Evolutionary conservation across 2,797 vertebrate species (phyloP), one percentile per base, ranked within the genome.

Genomic region (Hydrocynus forskahlii): DNA sequence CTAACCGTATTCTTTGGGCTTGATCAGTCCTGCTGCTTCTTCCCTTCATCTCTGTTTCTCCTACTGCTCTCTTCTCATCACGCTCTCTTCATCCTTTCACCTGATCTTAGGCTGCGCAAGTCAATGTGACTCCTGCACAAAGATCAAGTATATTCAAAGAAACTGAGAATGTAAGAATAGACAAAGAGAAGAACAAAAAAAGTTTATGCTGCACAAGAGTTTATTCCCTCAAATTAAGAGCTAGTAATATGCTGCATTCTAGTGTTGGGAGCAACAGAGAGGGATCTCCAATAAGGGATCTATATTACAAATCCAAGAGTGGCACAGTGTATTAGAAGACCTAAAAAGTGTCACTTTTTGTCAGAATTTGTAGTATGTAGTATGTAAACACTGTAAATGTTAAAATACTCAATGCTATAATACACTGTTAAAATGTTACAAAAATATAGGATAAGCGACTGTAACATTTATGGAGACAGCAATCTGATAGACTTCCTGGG

Each of bases 151-250:
- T 72, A 63, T 55, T n/a, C 6, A 76, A 71, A 57, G 66, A 1
- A 35, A 73, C 60, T 52, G 1, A 62, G 55, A 80, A 72, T 13
- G 10, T 13, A 16, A 21, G n/a, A 25, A 64, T 13, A 8, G 57
- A 69, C 45, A 29, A n/a, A 70, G 43, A 25, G 17, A 13, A 83
- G 40, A 73, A 72, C 52, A 78, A 79, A 76, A 76, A 59, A 79
- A 76, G 38, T 40, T 75, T 71, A 71, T 35, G 23, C 55, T 13
- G 54, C 50, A 60, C 48, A 66, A 38, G 21, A 70, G 78, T 80
- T 75, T 74, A 75, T 75, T 81, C n/a, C 78, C 78, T 82, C 55
- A 63, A 80, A 83, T 86, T 84, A 81, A 84, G 74, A 75, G 29
- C 69, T 78, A 76, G 78, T 76, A 82, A 71, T 19, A 45, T 68